Percentiles rank a stretch among this genome's conserved stretches.
Conservation (phyloP, 2,888 invertebrate genomes). For the Acrobasis suavella region DNA sequence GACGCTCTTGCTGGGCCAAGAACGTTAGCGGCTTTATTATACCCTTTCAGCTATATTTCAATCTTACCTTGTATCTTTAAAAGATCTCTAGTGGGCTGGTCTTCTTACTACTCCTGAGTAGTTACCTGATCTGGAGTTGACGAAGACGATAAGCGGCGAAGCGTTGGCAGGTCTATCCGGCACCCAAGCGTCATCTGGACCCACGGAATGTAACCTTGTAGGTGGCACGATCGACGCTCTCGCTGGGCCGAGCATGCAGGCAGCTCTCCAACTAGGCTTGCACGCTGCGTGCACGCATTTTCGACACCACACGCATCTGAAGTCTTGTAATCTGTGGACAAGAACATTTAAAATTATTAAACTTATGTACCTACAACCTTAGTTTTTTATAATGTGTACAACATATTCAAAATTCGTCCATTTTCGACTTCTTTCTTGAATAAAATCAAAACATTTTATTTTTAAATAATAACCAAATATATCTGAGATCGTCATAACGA, state of each 20-base stretch:
- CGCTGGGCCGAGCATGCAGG: slow-evolving; percentile 94
- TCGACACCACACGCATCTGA: slow-evolving; percentile 98
- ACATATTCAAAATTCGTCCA: too few species aligned
- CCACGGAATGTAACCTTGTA: slow-evolving; percentile 94
- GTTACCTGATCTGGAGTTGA: slow-evolving; percentile 95
- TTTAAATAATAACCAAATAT: too few species aligned
- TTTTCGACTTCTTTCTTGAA: too few species aligned
- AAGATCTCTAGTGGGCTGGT: too few species aligned
- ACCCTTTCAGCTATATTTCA: too few species aligned
- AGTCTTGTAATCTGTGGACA: slow-evolving; percentile 91
- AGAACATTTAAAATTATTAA: neutral
- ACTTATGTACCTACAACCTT: too few species aligned
- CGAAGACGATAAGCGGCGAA: slow-evolving; percentile 96
- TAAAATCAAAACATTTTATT: too few species aligned
- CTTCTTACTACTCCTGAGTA: too few species aligned
- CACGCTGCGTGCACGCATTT: slow-evolving; percentile 96
- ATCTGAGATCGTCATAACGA: too few species aligned
- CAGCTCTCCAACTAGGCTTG: slow-evolving; percentile 88
- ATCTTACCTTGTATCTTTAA: too few species aligned
- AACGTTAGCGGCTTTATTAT: too few species aligned
- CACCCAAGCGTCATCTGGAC: slow-evolving; percentile 95
- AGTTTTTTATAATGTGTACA: too few species aligned
- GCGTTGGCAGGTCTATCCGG: slow-evolving; percentile 90
- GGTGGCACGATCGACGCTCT: slow-evolving; percentile 97
- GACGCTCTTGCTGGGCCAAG: slow-evolving; percentile 95